A percentile compares a stretch with the other conserved stretches of the same genome.
phyloP scores from a whole-genome alignment of 2,888 invertebrate species.

The Erebia aethiops region DNA sequence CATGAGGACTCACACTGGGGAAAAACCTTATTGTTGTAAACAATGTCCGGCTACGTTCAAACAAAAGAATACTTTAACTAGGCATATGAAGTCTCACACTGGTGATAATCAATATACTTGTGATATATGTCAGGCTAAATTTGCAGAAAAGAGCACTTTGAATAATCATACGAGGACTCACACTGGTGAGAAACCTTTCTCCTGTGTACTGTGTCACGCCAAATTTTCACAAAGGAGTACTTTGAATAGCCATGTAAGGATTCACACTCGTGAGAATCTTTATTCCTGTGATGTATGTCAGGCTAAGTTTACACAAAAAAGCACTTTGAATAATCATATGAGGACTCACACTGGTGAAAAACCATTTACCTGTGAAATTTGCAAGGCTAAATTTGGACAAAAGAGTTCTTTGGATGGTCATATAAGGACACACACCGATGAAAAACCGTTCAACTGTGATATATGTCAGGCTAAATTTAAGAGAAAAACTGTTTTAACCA shows the following conservation, averaged over 20 bases:
- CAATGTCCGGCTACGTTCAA: neutral
- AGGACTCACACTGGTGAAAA: neutral
- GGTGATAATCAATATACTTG: neutral
- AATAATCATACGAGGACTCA: neutral
- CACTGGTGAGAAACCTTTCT: neutral
- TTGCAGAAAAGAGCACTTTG: neutral
- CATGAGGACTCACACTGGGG: neutral
- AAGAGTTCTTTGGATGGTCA: too few species aligned
- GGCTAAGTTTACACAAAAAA: neutral
- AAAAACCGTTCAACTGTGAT: neutral
- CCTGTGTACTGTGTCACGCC: neutral
- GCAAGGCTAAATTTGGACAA: neutral
- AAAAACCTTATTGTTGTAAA: neutral
- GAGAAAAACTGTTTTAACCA: too few species aligned
- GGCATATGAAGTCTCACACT: neutral
- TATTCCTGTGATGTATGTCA: neutral
- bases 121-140: neutral
- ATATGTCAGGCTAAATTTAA: neutral
- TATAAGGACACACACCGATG: neutral
- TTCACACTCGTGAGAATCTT: neutral
- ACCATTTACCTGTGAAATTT: neutral
- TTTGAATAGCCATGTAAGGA: neutral
- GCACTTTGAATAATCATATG: neutral
- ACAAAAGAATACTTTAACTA: neutral
- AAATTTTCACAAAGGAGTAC: neutral